Conservation (phyloP, 2,888 invertebrate genomes). For the Marronus borbonicus region DNA sequence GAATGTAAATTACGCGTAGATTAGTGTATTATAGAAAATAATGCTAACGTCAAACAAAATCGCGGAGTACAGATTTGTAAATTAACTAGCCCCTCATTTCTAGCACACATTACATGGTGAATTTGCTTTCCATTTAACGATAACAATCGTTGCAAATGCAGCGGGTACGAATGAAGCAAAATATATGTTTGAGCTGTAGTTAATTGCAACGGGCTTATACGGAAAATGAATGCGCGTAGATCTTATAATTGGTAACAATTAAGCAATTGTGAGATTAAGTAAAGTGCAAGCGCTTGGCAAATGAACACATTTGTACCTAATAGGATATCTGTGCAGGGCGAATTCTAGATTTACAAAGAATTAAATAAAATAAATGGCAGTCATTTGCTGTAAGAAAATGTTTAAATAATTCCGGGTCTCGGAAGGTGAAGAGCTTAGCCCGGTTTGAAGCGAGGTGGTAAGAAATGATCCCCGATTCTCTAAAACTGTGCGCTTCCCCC, state of each 20-base stretch:
- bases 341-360: slow-evolving; percentile 53
- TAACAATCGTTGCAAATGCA: slow-evolving; percentile 34
- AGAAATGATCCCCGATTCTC: slow-evolving; percentile 2
- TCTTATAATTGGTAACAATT: slow-evolving; percentile 43
- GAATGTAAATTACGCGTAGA: not conserved
- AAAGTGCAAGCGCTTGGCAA: slow-evolving; percentile 39
- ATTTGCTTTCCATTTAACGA: slow-evolving; percentile 32
- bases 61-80: not conserved
- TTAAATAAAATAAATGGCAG: slow-evolving; percentile 58
- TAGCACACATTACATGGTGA: slow-evolving; percentile 15
- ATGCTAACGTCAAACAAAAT: slow-evolving; percentile 18
- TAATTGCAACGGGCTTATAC: slow-evolving; percentile 33
- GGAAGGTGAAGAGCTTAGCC: slow-evolving; percentile 53
- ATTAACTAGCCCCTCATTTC: not conserved
- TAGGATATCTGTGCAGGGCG: slow-evolving; percentile 28
- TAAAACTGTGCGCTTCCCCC: not conserved
- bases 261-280: slow-evolving; percentile 43
- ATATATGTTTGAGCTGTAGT: slow-evolving; percentile 39
- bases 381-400: slow-evolving; percentile 59
- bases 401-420: slow-evolving; percentile 58
- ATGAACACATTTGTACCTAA: slow-evolving; percentile 45
- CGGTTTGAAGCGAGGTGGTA: not conserved
- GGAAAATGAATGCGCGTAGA: slow-evolving; percentile 36
- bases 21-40: slow-evolving; percentile 14
- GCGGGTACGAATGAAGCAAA: slow-evolving; percentile 10